Percentiles rank a stretch among this genome's conserved stretches.
phyloP scores from a whole-genome alignment of 1,140 invertebrate species.

The Euschistus heros region DNA sequence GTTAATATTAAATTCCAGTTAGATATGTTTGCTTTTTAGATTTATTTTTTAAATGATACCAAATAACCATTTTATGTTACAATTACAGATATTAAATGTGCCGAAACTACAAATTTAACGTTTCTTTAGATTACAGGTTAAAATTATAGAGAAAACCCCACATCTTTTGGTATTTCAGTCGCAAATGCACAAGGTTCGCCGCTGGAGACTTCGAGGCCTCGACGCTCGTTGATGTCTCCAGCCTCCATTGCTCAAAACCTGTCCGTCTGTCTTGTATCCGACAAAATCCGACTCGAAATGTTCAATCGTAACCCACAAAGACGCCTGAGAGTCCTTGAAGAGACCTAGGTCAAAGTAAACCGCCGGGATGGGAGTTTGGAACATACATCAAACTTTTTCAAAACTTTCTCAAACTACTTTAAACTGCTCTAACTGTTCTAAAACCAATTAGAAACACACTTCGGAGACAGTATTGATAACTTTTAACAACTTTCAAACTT shows the following conservation, averaged over 20 bases:
- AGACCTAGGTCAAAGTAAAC: background rate
- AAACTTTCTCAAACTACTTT: constrained; percentile 15
- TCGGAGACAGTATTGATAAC: constrained; percentile 13
- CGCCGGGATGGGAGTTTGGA: constrained; percentile 3
- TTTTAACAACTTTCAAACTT: constrained; percentile 16
- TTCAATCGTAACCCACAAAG: background rate
- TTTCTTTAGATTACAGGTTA: too few species aligned
- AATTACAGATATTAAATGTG: too few species aligned
- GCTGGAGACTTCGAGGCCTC: background rate
- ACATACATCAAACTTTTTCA: constrained; percentile 15
- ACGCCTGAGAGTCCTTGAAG: background rate
- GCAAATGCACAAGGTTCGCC: background rate
- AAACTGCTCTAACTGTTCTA: constrained; percentile 8
- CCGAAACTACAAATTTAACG: too few species aligned
- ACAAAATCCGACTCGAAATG: background rate
- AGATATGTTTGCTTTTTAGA: too few species aligned
- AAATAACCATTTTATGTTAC: too few species aligned
- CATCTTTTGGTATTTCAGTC: too few species aligned
- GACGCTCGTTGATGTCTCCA: constrained; percentile 3
- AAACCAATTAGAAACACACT: constrained; percentile 17
- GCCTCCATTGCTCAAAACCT: background rate
- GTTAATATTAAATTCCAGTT: too few species aligned
- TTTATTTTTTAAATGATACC: too few species aligned
- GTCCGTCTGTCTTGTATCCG: too few species aligned
- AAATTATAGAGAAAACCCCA: too few species aligned